A percentile compares a stretch with the other conserved stretches of the same genome.
Conservation (phyloP, 2,888 invertebrate species). For the Patella depressa region DNA sequence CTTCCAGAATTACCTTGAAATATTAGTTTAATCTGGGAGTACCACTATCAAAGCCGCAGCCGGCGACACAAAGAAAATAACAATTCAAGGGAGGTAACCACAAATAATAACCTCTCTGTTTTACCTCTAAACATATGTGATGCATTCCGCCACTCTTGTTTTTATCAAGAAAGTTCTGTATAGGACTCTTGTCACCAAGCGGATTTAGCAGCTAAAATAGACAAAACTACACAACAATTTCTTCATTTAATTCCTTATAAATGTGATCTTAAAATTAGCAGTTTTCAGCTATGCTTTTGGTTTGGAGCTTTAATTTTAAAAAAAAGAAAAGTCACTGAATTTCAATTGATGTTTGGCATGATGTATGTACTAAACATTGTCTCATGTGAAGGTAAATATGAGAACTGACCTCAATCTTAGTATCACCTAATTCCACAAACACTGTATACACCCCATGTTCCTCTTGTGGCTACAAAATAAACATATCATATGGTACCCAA, state of each 20-base stretch:
- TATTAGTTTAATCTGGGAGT: too few relatives aligned
- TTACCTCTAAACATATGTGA: slow-evolving; percentile 76
- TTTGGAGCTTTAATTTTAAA: too few relatives aligned
- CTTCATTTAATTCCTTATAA: too few relatives aligned
- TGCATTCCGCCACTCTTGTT: slow-evolving; percentile 77
- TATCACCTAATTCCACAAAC: slow-evolving; percentile 76
- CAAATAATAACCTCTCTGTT: neutral
- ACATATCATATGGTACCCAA: neutral
- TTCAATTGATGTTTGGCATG: too few relatives aligned
- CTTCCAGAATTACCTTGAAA: too few relatives aligned
- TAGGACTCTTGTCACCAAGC: slow-evolving; percentile 76
- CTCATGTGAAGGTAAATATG: neutral
- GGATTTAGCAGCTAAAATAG: slow-evolving; percentile 73
- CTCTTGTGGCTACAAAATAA: slow-evolving; percentile 70
- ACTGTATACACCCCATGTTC: slow-evolving; percentile 77
- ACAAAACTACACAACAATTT: neutral
- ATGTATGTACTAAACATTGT: too few relatives aligned
- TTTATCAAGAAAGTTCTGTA: slow-evolving; percentile 75
- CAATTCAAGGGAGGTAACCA: too few relatives aligned
- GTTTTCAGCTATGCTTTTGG: too few relatives aligned
- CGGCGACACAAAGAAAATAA: too few relatives aligned
- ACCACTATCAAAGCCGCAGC: too few relatives aligned
- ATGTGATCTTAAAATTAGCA: too few relatives aligned
- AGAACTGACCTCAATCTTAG: slow-evolving; percentile 74
- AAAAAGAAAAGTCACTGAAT: too few relatives aligned